Conservation (phyloP, 2,888 invertebrate species). For the Drosophila aldrichi region DNA sequence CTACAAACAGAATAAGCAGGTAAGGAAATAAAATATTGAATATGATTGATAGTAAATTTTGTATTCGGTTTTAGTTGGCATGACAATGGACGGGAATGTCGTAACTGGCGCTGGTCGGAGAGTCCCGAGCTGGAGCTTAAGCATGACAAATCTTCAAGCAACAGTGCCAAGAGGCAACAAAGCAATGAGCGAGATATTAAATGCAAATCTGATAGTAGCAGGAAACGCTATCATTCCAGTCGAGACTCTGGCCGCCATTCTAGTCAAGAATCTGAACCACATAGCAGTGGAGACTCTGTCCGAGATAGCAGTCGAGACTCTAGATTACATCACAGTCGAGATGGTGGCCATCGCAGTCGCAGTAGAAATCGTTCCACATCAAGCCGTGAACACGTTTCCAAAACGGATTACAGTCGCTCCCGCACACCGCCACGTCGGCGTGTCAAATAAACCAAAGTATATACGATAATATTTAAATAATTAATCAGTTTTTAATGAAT, state of each 20-base stretch:
- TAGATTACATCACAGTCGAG: not conserved
- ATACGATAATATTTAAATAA: constrained; percentile 17
- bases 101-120: constrained; percentile 91
- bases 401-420: constrained; percentile 17
- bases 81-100: constrained; percentile 61
- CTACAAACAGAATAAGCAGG: constrained; percentile 41
- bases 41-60: not conserved
- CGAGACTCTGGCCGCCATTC: not conserved
- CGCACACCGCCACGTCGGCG: constrained; percentile 10
- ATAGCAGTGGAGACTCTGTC: not conserved
- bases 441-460: constrained; percentile 36
- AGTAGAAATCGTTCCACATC: not conserved
- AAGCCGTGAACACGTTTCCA: not conserved
- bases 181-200: not conserved
- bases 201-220: not conserved
- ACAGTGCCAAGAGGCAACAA: not conserved
- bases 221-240: not conserved
- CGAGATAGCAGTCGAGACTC: not conserved
- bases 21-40: constrained; percentile 9
- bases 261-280: not conserved
- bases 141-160: constrained; percentile 8
- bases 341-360: not conserved
- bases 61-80: constrained; percentile 66
- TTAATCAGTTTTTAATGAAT: constrained; percentile 58
- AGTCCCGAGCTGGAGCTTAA: constrained; percentile 87